phyloP scores from a whole-genome alignment of 2,113 vertebrate species.

The Hippoglossus stenolepis region DNA sequence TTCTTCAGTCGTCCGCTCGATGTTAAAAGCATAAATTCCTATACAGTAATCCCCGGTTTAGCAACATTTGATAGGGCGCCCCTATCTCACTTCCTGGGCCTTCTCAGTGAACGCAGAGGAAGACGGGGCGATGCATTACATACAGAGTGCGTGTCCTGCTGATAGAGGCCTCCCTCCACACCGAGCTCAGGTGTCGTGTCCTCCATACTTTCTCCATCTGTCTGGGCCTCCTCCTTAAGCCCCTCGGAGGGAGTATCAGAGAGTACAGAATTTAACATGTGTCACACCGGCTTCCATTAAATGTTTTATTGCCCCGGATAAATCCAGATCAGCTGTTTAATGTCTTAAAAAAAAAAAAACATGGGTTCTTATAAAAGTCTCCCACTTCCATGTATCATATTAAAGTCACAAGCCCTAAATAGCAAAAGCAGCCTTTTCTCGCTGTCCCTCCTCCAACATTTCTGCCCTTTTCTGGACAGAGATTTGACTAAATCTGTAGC shows the following conservation, averaged over 20 bases:
- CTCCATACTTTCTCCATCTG: conserved; percentile 50
- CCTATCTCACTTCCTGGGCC: conserved; percentile 59
- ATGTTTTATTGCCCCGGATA: conserved; percentile 59
- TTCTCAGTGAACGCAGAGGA: conserved; percentile 47
- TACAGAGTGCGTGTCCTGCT: conserved; percentile 60
- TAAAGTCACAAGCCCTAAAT: conserved; percentile 38
- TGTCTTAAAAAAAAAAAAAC: conserved; percentile 43
- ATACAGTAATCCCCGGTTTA: conserved; percentile 48
- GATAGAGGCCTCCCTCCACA: conserved; percentile 63
- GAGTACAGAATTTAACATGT: conserved; percentile 29
- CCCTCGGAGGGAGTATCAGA: conserved; percentile 53
- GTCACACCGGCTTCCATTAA: conserved; percentile 49
- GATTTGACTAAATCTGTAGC: conserved; percentile 16
- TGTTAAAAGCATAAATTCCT: conserved; percentile 39
- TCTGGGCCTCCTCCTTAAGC: conserved; percentile 35
- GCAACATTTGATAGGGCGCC: conserved; percentile 58
- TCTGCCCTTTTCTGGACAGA: conserved; percentile 24
- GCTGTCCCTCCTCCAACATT: not conserved
- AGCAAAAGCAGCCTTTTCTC: conserved; percentile 26
- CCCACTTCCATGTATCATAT: conserved; percentile 25
- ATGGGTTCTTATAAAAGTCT: conserved; percentile 42
- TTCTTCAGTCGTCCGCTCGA: no score
- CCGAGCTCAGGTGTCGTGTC: conserved; percentile 68
- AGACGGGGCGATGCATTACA: conserved; percentile 66
- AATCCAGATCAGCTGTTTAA: conserved; percentile 60